phyloP scores from a whole-genome alignment of 1,140 invertebrate genomes.

The Caerostris extrusa region DNA sequence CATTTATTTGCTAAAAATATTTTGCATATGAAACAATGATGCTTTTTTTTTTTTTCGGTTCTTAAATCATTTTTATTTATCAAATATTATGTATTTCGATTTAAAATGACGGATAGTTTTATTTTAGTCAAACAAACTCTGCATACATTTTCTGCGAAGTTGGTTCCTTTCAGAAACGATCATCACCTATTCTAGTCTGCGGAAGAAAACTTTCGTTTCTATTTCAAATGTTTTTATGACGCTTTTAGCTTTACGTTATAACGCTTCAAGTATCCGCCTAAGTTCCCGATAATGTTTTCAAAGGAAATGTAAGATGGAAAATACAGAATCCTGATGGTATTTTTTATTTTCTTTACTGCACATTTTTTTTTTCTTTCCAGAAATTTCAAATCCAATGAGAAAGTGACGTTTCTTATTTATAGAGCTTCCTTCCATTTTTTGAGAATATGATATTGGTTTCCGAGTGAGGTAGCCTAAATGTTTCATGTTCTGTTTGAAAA shows the following conservation, averaged over 20 bases:
- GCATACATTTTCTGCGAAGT: neutral
- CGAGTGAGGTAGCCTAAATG: slow-evolving; percentile 9
- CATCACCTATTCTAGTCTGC: neutral
- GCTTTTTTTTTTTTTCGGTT: too few species aligned
- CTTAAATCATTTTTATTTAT: too few species aligned
- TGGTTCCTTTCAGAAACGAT: slow-evolving; percentile 35
- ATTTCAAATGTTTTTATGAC: slow-evolving; percentile 63
- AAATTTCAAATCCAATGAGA: neutral
- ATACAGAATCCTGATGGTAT: neutral
- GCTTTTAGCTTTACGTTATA: slow-evolving; percentile 38
- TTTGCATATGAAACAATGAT: too few species aligned
- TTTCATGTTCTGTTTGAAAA: slow-evolving; percentile 21
- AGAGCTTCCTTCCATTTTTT: neutral
- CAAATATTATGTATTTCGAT: too few species aligned
- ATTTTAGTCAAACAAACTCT: too few species aligned
- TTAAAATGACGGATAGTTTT: too few species aligned
- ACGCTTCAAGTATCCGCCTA: neutral
- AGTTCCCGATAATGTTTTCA: slow-evolving; percentile 51
- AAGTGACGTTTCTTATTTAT: slow-evolving; percentile 20
- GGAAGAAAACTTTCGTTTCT: slow-evolving; percentile 56
- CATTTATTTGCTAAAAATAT: too few species aligned
- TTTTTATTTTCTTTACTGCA: neutral
- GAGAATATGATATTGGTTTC: slow-evolving; percentile 10
- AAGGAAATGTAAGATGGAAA: slow-evolving; percentile 20
- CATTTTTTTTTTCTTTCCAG: neutral